These are phyloP conservation scores for Pipa parva DNA, from an alignment of 2,113 vertebrate genomes.

Conservation along the genomic window DNA sequence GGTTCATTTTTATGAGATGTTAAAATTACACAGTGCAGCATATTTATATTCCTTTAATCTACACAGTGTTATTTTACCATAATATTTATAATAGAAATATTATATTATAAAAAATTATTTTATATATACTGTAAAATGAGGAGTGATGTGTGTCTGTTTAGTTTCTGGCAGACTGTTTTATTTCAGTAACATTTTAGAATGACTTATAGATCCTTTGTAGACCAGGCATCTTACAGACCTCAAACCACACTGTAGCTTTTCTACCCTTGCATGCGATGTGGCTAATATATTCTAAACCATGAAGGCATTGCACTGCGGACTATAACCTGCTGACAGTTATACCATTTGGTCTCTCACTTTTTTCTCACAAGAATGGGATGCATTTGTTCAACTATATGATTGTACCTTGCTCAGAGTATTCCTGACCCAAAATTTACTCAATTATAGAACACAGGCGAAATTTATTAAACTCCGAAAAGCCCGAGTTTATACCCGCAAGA, in stretches of 20 bases:
- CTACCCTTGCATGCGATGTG: constrained; percentile 54
- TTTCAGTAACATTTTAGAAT: constrained; percentile 39
- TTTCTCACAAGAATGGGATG: constrained; percentile 49
- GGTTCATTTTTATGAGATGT: no score
- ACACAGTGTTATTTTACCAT: background rate
- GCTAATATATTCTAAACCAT: constrained; percentile 55
- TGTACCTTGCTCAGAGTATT: constrained; percentile 62
- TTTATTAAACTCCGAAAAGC: no score
- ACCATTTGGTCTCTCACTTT: constrained; percentile 51
- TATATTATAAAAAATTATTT: background rate
- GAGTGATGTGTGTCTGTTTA: no score
- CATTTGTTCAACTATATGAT: no score
- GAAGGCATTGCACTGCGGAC: constrained; percentile 51
- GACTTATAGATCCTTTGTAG: constrained; percentile 42
- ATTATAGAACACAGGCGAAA: no score
- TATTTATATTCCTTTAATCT: no score
- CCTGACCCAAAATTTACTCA: constrained; percentile 58
- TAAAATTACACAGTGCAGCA: no score
- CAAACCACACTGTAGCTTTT: constrained; percentile 48
- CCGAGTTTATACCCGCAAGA: no score
- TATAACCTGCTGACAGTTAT: constrained; percentile 48
- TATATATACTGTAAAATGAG: background rate
- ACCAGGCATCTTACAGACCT: constrained; percentile 51
- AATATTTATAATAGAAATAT: background rate
- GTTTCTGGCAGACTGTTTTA: constrained; percentile 34